Conservation (phyloP, 2,113 vertebrate genomes). For the Notarius lentiginosus region DNA sequence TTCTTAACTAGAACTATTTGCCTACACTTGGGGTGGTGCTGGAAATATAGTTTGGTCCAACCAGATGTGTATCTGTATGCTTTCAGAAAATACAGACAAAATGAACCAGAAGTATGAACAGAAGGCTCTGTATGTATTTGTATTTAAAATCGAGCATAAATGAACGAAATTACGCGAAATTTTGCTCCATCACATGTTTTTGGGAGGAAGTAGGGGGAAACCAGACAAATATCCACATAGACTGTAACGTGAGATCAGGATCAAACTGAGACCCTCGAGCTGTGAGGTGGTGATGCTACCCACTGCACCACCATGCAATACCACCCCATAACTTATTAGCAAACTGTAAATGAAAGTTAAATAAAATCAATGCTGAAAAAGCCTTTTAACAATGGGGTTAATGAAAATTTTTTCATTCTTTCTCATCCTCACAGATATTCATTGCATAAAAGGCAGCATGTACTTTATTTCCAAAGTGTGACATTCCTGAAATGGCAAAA, state of each 20-base stretch:
- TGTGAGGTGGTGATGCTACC: neutral
- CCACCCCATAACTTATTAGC: neutral
- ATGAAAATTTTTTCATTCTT: neutral
- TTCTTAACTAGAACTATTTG: no score
- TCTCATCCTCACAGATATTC: neutral
- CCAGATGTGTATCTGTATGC: no score
- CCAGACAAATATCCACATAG: neutral
- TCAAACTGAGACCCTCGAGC: neutral
- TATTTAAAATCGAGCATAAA: no score
- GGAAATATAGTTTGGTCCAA: no score
- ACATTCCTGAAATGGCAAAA: conserved; percentile 25
- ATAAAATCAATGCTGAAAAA: neutral
- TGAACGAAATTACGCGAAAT: neutral
- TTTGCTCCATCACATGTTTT: neutral
- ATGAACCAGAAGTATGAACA: no score
- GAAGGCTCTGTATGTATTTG: no score
- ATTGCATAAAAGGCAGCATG: neutral
- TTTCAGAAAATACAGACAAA: no score
- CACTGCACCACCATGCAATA: neutral
- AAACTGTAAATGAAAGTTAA: neutral
- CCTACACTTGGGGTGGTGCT: no score
- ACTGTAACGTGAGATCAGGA: neutral
- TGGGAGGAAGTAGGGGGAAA: neutral
- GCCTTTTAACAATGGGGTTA: no score
- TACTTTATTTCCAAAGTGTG: neutral